A percentile compares a stretch with the other conserved stretches of the same genome.
phyloP scores from a whole-genome alignment of 2,113 vertebrate genomes.

The Sisor rabdophorus region DNA sequence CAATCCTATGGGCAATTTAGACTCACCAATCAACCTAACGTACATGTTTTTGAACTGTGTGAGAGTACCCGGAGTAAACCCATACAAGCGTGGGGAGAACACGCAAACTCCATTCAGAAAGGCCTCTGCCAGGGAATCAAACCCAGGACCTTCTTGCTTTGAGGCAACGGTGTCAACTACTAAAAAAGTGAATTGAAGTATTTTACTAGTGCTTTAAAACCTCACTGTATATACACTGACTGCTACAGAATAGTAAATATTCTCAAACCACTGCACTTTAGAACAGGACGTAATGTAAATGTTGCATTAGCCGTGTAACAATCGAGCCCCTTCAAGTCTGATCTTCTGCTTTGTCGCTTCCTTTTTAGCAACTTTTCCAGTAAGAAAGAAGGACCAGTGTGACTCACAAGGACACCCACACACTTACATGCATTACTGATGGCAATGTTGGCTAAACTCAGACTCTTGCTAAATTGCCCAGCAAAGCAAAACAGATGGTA shows the following conservation, averaged over 20 bases:
- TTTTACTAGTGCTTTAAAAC: not conserved
- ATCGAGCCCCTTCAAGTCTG: constrained; percentile 23
- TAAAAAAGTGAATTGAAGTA: not conserved
- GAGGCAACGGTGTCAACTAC: too few species aligned
- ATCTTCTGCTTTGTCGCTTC: constrained; percentile 70
- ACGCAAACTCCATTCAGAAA: too few species aligned
- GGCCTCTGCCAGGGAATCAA: too few species aligned
- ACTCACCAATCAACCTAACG: too few species aligned
- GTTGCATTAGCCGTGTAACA: constrained; percentile 7
- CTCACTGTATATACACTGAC: not conserved
- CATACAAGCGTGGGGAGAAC: too few species aligned
- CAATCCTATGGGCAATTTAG: too few species aligned
- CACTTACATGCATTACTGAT: constrained; percentile 11
- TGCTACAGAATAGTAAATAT: not conserved
- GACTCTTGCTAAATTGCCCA: not conserved
- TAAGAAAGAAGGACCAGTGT: constrained; percentile 36
- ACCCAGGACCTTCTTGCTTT: too few species aligned
- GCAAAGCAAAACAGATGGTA: not conserved
- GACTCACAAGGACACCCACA: constrained; percentile 15
- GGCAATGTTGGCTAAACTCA: not conserved
- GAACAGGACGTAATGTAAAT: not conserved
- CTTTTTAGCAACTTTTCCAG: constrained; percentile 70
- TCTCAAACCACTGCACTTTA: not conserved
- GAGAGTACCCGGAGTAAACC: too few species aligned
- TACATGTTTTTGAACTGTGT: too few species aligned